Conservation (phyloP, 1,140 invertebrate genomes). For the Medauroidea extradentata region DNA sequence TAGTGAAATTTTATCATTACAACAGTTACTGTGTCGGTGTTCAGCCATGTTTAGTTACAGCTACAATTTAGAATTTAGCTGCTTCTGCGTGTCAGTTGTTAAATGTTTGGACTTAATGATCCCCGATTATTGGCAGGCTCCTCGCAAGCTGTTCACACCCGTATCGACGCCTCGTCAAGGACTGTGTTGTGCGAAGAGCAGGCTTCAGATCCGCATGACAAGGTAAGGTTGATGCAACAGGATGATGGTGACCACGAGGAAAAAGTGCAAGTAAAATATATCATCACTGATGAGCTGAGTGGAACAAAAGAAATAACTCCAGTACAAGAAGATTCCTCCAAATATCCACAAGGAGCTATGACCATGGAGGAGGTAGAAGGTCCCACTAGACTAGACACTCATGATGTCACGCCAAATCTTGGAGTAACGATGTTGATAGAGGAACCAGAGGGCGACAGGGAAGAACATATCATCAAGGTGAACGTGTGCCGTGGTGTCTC, state of each 20-base stretch:
- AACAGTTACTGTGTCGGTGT: no score
- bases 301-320: background rate
- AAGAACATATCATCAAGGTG: conserved; percentile 26
- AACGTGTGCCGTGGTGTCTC: conserved; percentile 52
- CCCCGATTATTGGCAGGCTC: background rate
- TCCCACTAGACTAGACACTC: background rate
- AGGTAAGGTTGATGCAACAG: background rate
- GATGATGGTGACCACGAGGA: background rate
- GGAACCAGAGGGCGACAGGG: conserved; percentile 35
- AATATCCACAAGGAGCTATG: conserved; percentile 45
- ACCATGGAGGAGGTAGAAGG: conserved; percentile 45
- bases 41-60: no score
- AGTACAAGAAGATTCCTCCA: conserved; percentile 24
- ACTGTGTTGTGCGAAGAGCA: conserved; percentile 53
- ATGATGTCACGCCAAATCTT: conserved; percentile 5
- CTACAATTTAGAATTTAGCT: no score
- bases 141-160: conserved; percentile 5
- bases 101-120: background rate
- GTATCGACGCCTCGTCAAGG: conserved; percentile 52
- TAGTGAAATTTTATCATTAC: no score
- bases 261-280: background rate
- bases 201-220: conserved; percentile 22
- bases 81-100: background rate
- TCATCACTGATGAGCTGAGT: no score
- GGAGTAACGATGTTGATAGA: conserved; percentile 44